phyloP scores from a whole-genome alignment of 37 sponge, comb jelly and placozoan genomes.

The Crambe crambe region DNA sequence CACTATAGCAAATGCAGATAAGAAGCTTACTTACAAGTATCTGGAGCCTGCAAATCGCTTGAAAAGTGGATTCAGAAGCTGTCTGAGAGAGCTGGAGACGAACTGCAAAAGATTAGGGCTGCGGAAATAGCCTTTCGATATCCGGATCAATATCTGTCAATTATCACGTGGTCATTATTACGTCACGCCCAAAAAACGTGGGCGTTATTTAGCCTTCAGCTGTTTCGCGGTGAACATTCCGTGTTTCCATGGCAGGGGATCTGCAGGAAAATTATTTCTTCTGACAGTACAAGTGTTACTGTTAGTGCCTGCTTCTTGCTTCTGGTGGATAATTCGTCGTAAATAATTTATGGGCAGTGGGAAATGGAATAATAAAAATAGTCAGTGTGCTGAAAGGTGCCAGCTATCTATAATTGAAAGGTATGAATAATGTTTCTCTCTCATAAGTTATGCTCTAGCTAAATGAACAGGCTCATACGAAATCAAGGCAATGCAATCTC shows the following conservation, averaged over 20 bases:
- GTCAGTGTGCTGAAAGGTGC: not conserved
- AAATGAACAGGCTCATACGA: too few relatives aligned
- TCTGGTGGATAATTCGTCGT: not conserved
- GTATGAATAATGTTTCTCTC: too few relatives aligned
- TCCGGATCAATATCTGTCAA: not conserved
- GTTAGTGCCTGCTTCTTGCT: too few relatives aligned
- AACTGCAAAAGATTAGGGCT: not conserved
- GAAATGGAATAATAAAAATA: not conserved
- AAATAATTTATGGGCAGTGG: not conserved
- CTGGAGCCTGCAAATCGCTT: not conserved
- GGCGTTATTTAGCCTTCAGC: constrained; percentile 3
- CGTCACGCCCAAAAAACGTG: not conserved
- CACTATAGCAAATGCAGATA: too few relatives aligned
- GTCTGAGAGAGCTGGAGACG: not conserved
- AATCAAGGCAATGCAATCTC: constrained; percentile 11
- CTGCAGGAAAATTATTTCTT: too few relatives aligned
- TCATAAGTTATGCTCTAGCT: too few relatives aligned
- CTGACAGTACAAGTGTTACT: too few relatives aligned
- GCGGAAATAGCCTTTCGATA: not conserved
- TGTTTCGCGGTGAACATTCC: not conserved
- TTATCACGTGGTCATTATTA: not conserved
- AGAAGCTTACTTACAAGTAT: not conserved
- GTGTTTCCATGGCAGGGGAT: constrained; percentile 8
- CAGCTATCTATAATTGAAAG: too few relatives aligned
- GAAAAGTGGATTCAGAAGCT: not conserved